Evolutionary conservation across 2,113 vertebrate genomes (phyloP), one percentile per base, ranked within the genome.

Genomic region (Mystacornis crossleyi): DNA sequence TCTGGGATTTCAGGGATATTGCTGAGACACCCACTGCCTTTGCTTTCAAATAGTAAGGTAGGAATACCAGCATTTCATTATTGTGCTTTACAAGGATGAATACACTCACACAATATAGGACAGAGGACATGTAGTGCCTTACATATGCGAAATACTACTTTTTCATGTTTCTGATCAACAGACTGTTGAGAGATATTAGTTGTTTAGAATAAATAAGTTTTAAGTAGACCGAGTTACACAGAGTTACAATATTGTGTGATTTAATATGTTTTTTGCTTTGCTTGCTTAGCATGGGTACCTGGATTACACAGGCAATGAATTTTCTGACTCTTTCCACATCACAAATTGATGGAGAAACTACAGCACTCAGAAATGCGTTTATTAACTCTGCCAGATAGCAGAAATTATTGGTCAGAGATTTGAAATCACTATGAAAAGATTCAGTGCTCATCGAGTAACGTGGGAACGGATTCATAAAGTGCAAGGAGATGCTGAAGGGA

Each of bases 31-130:
- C 5, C n/a, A 34, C 17, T 86, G 54, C 43, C 58, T 88, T 57
- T 79, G 57, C 25, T 89, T 81, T 54, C 45, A 33, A 28, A 21
- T 1, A 81, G 47, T 45, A 38, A 85, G 31, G 31, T 0, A 47
- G 24, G 18, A 79, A 67, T 31, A 26, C 0, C 19, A 50, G 33
- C 8, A 24, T 31, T 8, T 4, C 25, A 14, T 18, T 42, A 5
- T 14, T 21, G 50, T 20, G 55, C 15, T 90, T 72, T 80, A 19
- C 47, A 62, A 71, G 18, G 9, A 40, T 19, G 6, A 74, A 47
- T 36, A 45, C 34, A 14, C 24, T 45, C 5, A 4, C 34, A 29
- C 2, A 4, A 4, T 24, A 10, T 0, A 38, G 66, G 18, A 14
- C 29, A 36, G 38, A 23, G 16, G 17, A 24, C 29, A 14, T 5